Percentiles rank a stretch among this genome's conserved stretches.
Conservation (phyloP, 2,888 invertebrate genomes). For the Drosophila dives region DNA sequence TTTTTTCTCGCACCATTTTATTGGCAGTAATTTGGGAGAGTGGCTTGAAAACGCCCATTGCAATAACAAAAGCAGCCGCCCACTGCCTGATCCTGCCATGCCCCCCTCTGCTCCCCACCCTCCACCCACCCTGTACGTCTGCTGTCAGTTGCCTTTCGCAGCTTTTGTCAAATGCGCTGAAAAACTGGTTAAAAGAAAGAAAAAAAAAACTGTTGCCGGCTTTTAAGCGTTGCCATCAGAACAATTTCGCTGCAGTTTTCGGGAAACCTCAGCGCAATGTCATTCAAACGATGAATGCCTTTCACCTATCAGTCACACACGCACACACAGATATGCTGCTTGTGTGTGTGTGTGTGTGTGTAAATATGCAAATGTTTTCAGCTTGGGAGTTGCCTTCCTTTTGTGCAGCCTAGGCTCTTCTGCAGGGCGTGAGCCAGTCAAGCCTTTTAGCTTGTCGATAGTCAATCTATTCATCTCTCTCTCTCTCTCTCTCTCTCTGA, state of each 20-base stretch:
- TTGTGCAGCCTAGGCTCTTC: neutral
- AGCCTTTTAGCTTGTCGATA: conserved; percentile 73
- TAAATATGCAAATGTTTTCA: conserved; percentile 54
- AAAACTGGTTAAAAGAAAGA: conserved; percentile 16
- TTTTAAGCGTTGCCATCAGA: conserved; percentile 18
- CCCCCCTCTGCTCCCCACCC: neutral
- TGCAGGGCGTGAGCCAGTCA: conserved; percentile 66
- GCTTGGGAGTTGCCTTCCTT: conserved; percentile 16
- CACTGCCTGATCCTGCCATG: neutral
- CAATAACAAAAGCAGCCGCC: conserved; percentile 14
- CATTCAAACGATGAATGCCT: conserved; percentile 63
- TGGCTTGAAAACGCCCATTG: conserved; percentile 22
- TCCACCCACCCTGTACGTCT: neutral
- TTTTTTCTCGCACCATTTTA: conserved; percentile 38
- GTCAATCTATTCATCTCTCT: conserved; percentile 77
- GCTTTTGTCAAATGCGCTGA: conserved; percentile 64
- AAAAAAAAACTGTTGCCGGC: conserved; percentile 24
- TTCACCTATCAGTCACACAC: conserved; percentile 36
- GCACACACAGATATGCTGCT: conserved; percentile 1
- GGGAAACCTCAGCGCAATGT: conserved; percentile 55
- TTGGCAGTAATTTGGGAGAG: conserved; percentile 59
- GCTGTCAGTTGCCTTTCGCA: conserved; percentile 48
- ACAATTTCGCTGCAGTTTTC: conserved; percentile 63
- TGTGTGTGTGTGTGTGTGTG: neutral
- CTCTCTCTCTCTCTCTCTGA: conserved; percentile 71